These are phyloP conservation scores for Rostratula benghalensis DNA, from an alignment of 2,113 vertebrate species.

Conservation along the genomic window DNA sequence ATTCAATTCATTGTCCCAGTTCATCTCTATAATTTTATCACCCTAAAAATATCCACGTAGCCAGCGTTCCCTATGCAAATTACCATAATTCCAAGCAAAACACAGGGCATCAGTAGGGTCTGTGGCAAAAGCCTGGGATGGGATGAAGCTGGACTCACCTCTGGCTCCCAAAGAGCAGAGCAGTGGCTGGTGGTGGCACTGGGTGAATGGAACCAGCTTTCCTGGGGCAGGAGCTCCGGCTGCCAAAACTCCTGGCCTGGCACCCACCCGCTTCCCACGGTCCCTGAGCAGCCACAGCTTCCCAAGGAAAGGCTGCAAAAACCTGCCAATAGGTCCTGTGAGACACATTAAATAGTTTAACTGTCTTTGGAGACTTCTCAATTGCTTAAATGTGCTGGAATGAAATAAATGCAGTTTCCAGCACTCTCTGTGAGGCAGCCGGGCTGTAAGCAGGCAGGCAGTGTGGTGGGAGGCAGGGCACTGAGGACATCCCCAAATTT, in stretches of 20 bases:
- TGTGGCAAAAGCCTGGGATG: neutral
- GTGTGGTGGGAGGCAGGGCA: neutral
- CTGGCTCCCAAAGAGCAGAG: neutral
- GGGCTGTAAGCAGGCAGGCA: neutral
- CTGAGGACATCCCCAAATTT: neutral
- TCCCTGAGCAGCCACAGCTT: neutral
- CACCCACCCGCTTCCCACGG: rapidly evolving
- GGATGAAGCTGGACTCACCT: neutral
- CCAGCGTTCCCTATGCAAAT: neutral
- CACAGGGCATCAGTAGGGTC: neutral
- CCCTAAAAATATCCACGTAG: conserved; percentile 16
- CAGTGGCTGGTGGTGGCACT: neutral
- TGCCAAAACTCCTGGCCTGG: neutral
- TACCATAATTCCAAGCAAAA: neutral
- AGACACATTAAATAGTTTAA: neutral
- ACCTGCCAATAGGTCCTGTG: neutral
- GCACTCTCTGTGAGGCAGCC: neutral
- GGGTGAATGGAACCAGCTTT: neutral
- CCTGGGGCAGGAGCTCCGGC: neutral
- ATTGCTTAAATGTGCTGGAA: neutral
- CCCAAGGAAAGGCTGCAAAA: neutral
- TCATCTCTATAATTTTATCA: conserved; percentile 34
- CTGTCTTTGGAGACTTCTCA: neutral
- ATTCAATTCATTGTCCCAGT: conserved; percentile 14
- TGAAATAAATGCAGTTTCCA: neutral